Evolutionary conservation across 2,888 invertebrate species (phyloP), one percentile per base, ranked within the genome.

Genomic region (Ennomos quercinarius): DNA sequence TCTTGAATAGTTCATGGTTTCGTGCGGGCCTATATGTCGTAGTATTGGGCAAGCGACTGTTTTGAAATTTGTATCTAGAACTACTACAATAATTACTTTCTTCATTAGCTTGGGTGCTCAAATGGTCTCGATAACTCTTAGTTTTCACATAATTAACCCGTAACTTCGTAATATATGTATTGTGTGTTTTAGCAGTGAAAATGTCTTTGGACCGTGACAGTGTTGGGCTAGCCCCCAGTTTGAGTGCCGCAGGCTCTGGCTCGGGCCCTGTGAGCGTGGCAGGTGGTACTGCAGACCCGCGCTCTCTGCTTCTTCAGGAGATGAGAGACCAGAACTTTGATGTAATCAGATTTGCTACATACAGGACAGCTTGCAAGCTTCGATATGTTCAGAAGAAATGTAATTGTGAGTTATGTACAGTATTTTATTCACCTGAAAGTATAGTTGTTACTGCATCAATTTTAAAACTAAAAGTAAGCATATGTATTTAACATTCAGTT

Each of bases 361-460:
- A 99, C 89, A 95, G 99, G 68, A 99, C 99, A 4, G 99, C 99
- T 9, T 98, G 98, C 82, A 99, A 99, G 89, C 94, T 99, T 56
- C 94, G 99, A 75, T 99, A 98, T 91, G 98, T 99, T 64, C 99
- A 99, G 92, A 99, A 98, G 90, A 98, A 98, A 91, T 98, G 98
- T 75, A 98, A 98, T 87, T 94, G 98, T 98, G 93, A 96, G 98
- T 87, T 56, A 73, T 67, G 65, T 73, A 71, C 48, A 47, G 50
- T 67, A 36, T 49, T 50, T 46, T 57, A 35, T 5, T 34, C 10
- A 45, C 35, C 42, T 42, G 40, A n/a, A 11, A 37, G 27, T 27
- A 5, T 5, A 27, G 11, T 36, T 41, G 35, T 46, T 41, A 41
- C 27, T 11, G 17, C 11, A 11, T 9, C 11, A 12, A 17, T 17